Base-by-base conservation (phyloP, 2,797 vertebrate genomes). In the Amniataba percoides region DNA sequence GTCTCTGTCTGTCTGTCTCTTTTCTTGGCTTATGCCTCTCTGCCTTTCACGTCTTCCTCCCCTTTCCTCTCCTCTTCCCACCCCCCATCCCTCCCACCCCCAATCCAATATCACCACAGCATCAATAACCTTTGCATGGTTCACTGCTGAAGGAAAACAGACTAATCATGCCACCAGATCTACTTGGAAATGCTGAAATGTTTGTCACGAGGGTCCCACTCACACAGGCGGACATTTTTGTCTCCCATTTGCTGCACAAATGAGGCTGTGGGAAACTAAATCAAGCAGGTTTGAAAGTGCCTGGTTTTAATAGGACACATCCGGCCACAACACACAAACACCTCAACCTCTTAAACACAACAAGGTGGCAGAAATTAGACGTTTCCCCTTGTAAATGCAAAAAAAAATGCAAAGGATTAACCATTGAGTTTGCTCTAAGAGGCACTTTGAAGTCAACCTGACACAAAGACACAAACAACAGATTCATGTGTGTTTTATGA, bases 41-140 rank as follows among this genome's bases (percentile, higher is more conserved):
- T 63, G 34, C 52, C 45, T n/a, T 36, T 43, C 49, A 18, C 45
- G 14, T n/a, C 21, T 16, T 14, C 36, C 71, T 14, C 27, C 57
- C 34, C 19, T 53, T 52, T 0, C 40, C 19, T 21, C 23, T 34
- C 10, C 45, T 36, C 34, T 7, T 5, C 62, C 23, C 14, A 7
- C 14, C 12, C 27, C 71, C 7, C 40, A 45, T 21, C 21, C 56
- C 25, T 3, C 16, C 36, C 19, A 36, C 25, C 25, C 67, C 59
- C 51, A 81, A 78, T 78, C 82, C 77, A 82, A 86, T 84, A 86
- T 77, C 71, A 77, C 60, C 86, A 82, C 80, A 86, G 76, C 90
- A 80, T 86, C 82, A 86, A 82, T 84, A 87, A 82, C 77, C 79
- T 84, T 86, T 83, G 61, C 80, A 80, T 83, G 81, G 77, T 31